Percentiles rank a stretch among this genome's conserved stretches.
Evolutionary conservation across 2,113 vertebrate species (phyloP).

Genomic region (Butorides virescens): DNA sequence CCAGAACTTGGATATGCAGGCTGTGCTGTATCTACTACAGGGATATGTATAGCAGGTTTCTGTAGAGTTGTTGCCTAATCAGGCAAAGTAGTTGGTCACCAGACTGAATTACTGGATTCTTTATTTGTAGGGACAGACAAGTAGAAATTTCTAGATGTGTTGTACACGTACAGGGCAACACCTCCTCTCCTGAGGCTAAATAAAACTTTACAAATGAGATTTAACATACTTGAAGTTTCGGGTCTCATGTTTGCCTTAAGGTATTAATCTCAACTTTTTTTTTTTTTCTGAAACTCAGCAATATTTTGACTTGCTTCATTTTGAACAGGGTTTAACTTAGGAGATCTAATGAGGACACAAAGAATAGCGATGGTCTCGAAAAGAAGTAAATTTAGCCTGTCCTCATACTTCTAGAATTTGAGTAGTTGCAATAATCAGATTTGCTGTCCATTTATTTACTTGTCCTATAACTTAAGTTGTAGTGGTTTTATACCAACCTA

Average conservation of each 20-base stretch:
- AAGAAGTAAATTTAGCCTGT: neutral
- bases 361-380: neutral
- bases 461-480: neutral
- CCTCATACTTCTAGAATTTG: neutral
- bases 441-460: neutral
- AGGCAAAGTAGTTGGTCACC: neutral
- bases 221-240: neutral
- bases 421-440: neutral
- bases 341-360: neutral
- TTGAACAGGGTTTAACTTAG: neutral
- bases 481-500: neutral
- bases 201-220: neutral
- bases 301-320: neutral
- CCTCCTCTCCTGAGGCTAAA: neutral
- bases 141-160: neutral
- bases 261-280: neutral
- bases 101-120: neutral
- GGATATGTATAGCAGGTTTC: neutral
- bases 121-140: neutral
- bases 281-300: neutral
- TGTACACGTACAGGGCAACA: neutral
- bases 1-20: neutral
- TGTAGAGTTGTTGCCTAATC: neutral
- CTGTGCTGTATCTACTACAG: neutral
- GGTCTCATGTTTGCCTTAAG: neutral